Percentiles rank a stretch among this genome's conserved stretches.
phyloP scores from a whole-genome alignment of 2,888 invertebrate species.

The Melinaea menophilus region DNA sequence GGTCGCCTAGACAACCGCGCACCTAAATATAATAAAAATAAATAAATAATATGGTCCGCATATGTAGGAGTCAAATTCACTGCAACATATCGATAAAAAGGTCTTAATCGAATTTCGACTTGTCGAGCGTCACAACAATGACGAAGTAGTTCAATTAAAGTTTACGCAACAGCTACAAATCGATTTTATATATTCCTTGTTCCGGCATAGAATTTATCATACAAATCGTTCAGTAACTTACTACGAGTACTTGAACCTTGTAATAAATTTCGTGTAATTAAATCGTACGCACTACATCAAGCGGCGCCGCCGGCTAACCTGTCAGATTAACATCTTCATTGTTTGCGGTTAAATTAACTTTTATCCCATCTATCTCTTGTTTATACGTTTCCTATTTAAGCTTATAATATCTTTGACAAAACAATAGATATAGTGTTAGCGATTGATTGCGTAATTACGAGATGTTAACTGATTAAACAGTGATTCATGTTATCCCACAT shows the following conservation, averaged over 20 bases:
- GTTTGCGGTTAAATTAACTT: conserved; percentile 68
- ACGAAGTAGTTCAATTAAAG: conserved; percentile 24
- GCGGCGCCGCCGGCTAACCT: conserved; percentile 46
- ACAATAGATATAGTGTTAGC: conserved; percentile 15
- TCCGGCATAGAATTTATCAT: conserved; percentile 19
- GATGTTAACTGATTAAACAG: not conserved
- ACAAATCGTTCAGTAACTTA: conserved; percentile 41
- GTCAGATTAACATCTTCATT: conserved; percentile 72
- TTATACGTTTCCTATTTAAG: conserved; percentile 46
- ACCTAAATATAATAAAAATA: conserved; percentile 64
- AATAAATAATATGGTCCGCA: too few relatives aligned
- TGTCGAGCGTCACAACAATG: conserved; percentile 30
- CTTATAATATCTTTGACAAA: conserved; percentile 27
- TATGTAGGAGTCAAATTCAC: not conserved
- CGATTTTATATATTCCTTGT: conserved; percentile 28
- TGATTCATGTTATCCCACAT: not conserved
- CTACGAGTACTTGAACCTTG: conserved; percentile 47
- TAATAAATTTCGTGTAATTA: conserved; percentile 71
- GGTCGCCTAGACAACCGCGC: conserved; percentile 85
- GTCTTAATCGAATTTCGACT: not conserved
- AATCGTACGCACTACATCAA: conserved; percentile 66
- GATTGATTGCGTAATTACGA: conserved; percentile 19
- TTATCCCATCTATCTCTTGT: conserved; percentile 53
- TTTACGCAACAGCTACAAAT: conserved; percentile 17
- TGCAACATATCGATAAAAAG: not conserved